A percentile compares a stretch with the other conserved stretches of the same genome.
Evolutionary conservation across 2,888 invertebrate species (phyloP).

Genomic region (Notocelia uddmanniana): DNA sequence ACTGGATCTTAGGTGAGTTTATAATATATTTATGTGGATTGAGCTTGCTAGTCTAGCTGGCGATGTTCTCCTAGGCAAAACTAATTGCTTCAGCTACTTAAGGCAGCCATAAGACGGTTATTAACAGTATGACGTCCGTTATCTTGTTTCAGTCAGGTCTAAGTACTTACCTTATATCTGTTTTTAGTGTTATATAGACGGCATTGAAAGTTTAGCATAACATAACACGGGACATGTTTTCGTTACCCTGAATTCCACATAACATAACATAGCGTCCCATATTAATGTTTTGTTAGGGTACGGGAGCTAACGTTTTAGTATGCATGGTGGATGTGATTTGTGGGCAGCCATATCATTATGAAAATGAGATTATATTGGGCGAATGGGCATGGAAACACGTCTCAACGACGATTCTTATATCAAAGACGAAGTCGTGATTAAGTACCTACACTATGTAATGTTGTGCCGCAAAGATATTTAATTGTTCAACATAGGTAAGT

Average conservation of each 20-base stretch:
- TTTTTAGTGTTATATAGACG: neutral
- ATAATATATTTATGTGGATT: constrained; percentile 10
- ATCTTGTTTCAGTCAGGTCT: neutral
- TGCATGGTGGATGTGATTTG: constrained; percentile 5
- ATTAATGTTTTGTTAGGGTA: constrained; percentile 26
- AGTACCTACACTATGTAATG: no score
- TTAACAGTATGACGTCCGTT: neutral
- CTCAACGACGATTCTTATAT: constrained; percentile 1
- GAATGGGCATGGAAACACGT: neutral
- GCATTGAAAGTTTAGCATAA: constrained; percentile 25
- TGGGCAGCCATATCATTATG: neutral
- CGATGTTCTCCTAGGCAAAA: neutral
- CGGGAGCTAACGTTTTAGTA: constrained; percentile 1
- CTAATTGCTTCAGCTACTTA: neutral
- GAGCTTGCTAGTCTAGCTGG: neutral
- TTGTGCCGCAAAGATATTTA: no score
- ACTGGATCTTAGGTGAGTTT: constrained; percentile 1
- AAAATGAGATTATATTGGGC: neutral
- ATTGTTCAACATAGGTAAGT: no score
- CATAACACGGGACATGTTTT: constrained; percentile 13
- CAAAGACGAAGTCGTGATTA: neutral
- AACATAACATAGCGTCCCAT: constrained; percentile 3
- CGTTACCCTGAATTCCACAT: constrained; percentile 12
- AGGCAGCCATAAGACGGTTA: neutral
- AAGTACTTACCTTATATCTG: constrained; percentile 1